Evolutionary conservation across 1,140 invertebrate species (phyloP).

Genomic region (Drosophila sechellia): DNA sequence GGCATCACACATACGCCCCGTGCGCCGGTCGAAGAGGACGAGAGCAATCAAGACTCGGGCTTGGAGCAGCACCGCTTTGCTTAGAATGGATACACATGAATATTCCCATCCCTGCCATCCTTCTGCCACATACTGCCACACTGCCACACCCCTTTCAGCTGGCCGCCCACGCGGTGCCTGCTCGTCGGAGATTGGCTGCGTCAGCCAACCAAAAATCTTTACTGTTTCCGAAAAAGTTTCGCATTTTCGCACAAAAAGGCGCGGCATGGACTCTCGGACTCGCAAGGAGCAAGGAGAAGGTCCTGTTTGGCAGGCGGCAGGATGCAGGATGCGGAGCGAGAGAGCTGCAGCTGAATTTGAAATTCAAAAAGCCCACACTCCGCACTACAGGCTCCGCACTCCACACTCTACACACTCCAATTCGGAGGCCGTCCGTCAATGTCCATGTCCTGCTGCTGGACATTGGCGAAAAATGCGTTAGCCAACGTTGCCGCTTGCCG

Average conservation of each 20-base stretch:
- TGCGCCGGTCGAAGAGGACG: conserved; percentile 13
- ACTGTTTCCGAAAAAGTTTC: conserved; percentile 82
- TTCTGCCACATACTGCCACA: conserved; percentile 11
- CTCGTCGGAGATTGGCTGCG: conserved; percentile 80
- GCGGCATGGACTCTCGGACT: conserved; percentile 49
- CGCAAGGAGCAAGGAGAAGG: conserved; percentile 16
- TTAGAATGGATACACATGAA: conserved; percentile 49
- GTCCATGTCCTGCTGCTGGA: conserved; percentile 78
- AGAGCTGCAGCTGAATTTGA: conserved; percentile 73
- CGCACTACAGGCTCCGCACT: neutral
- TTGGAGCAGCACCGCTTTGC: conserved; percentile 27
- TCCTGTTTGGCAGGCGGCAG: conserved; percentile 10
- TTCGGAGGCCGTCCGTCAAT: conserved; percentile 46
- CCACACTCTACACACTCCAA: neutral
- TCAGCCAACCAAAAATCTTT: conserved; percentile 83
- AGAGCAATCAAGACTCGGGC: conserved; percentile 32
- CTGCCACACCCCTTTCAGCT: neutral
- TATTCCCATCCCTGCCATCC: conserved; percentile 29
- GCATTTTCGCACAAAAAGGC: conserved; percentile 82
- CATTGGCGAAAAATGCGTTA: conserved; percentile 81
- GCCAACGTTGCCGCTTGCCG: conserved; percentile 50
- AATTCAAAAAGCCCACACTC: conserved; percentile 78
- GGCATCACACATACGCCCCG: conserved; percentile 70
- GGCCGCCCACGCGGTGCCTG: conserved; percentile 49
- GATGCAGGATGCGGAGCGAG: conserved; percentile 26